Evolutionary conservation across 1,140 invertebrate species (phyloP), one percentile per base, ranked within the genome.

Genomic region (Helicoverpa zea): DNA sequence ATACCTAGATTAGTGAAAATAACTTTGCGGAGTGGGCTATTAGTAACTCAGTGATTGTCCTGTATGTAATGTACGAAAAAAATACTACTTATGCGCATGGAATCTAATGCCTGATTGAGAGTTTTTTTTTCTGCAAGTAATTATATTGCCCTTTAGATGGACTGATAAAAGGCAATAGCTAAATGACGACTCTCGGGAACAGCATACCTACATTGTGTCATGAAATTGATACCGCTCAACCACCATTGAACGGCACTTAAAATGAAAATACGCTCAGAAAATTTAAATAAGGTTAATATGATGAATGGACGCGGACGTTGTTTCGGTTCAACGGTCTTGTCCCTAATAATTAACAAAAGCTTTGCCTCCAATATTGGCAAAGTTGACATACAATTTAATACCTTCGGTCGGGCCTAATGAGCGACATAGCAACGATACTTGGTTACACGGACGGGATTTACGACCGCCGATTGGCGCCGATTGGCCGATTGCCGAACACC

Each of bases 351-450:
- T 73, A 73, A 29, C 58, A 63, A 73, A 73, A 80, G 68, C 51
- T 29, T 49, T 56, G 16, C 3, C n/a, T 47, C 14, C 43, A 73
- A 80, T 80, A 80, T 80, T 80, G 56, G 23, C 66, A 51, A 63
- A 72, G 72, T 75, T 81, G 63, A 63, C 56, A 63, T 66, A 29
- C 61, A 30, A 18, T 81, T 75, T 68, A 74, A 75, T 81, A 58
- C 49, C 66, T 58, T 23, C 16, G 49, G 58, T 56, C 9, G 49
- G 18, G 13, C 35, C 56, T 75, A 75, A 75, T 75, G 66, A 49
- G 64, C 58, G 51, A 59, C 77, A 54, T 49, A 47, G 52, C 23
- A 10, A 16, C 16, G 52, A n/a, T 73, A 58, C 54, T 73, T 56
- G 12, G 29, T 30, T 16, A 81, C 75, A 81, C 43, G 43, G 63